Percentiles rank a stretch among this genome's conserved stretches.
Conservation (phyloP, 2,888 invertebrate species). For the Dromius quadrimaculatus region DNA sequence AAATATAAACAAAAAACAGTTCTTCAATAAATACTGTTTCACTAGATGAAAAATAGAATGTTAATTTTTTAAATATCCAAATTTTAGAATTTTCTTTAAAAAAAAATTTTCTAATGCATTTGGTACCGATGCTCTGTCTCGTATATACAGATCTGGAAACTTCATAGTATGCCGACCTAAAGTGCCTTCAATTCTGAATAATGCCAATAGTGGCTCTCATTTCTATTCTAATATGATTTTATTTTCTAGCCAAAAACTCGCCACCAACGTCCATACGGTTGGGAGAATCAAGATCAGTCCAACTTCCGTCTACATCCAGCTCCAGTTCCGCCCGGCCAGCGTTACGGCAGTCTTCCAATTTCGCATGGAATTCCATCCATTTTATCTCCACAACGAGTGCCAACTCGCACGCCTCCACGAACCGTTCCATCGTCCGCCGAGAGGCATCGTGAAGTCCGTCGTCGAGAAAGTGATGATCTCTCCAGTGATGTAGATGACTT, state of each 20-base stretch:
- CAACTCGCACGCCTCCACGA: slow-evolving; percentile 74
- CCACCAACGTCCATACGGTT: slow-evolving; percentile 81
- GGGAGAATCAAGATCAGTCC: slow-evolving; percentile 69
- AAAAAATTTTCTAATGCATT: too few relatives aligned
- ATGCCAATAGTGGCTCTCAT: background rate
- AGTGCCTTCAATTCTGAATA: background rate
- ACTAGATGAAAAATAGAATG: too few relatives aligned
- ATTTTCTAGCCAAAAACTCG: slow-evolving; percentile 78
- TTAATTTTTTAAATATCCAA: too few relatives aligned
- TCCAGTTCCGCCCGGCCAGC: slow-evolving; percentile 73
- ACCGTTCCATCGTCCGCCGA: slow-evolving; percentile 80
- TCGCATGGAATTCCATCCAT: slow-evolving; percentile 73
- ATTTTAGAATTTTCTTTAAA: too few relatives aligned
- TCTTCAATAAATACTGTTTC: too few relatives aligned
- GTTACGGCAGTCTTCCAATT: slow-evolving; percentile 78
- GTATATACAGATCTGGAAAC: too few relatives aligned
- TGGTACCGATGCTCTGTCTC: too few relatives aligned
- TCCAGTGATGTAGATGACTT: slow-evolving; percentile 62
- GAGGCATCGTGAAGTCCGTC: slow-evolving; percentile 83
- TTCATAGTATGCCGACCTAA: slow-evolving; percentile 21
- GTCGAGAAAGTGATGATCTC: slow-evolving; percentile 65
- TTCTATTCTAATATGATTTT: slow-evolving; percentile 38
- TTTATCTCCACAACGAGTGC: slow-evolving; percentile 67
- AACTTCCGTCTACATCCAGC: slow-evolving; percentile 68
- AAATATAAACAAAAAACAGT: too few relatives aligned